Conservation (phyloP, 2,113 vertebrate genomes). For the Ptilorrhoa leucosticta region DNA sequence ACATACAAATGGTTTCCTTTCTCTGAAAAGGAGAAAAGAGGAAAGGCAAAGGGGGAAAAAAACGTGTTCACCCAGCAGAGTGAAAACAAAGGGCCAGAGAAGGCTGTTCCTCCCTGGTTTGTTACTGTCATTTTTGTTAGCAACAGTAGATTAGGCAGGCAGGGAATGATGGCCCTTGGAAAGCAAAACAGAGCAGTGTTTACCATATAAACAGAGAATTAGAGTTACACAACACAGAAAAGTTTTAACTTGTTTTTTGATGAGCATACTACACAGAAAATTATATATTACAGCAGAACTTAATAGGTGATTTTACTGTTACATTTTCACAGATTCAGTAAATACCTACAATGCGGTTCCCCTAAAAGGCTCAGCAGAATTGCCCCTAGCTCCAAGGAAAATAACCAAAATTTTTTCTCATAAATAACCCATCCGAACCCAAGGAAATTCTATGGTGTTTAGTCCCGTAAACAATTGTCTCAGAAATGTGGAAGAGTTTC, state of each 20-base stretch:
- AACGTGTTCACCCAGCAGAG: neutral
- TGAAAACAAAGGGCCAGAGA: slow-evolving; percentile 3
- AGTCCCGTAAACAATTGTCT: neutral
- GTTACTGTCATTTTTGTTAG: slow-evolving; percentile 1
- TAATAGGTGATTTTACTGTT: neutral
- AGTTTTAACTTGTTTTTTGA: neutral
- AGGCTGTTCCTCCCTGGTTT: neutral
- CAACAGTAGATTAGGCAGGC: neutral
- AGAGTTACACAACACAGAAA: neutral
- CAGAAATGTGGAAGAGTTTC: neutral
- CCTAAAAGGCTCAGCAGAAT: neutral
- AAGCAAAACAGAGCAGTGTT: slow-evolving; percentile 49
- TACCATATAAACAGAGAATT: slow-evolving; percentile 40
- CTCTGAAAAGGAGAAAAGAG: neutral
- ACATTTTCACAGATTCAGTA: neutral
- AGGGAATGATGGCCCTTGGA: neutral
- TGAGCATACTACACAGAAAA: neutral
- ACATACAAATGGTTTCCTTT: neutral
- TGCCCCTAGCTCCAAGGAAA: neutral
- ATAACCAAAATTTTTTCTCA: neutral
- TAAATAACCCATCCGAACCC: neutral
- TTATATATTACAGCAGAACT: neutral
- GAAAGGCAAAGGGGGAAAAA: neutral
- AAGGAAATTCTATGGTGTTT: neutral
- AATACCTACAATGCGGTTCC: neutral